Evolutionary conservation across 2,888 invertebrate species (phyloP).

Genomic region (Cryptophagus acutangulus): DNA sequence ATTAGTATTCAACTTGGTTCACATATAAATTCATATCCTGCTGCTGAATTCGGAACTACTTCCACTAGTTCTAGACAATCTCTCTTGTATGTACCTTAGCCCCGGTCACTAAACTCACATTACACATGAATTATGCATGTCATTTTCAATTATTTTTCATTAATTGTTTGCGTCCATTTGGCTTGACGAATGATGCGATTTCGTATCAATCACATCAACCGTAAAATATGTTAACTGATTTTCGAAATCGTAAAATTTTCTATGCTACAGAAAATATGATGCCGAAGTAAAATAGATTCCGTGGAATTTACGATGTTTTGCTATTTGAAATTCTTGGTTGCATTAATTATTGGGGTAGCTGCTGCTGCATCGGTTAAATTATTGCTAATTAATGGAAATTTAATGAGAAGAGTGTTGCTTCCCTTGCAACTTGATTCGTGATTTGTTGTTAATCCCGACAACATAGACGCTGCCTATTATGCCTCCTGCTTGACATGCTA

Average conservation of each 20-base stretch:
- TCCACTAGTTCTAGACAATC: not conserved
- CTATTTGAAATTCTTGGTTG: not conserved
- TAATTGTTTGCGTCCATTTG: too few species aligned
- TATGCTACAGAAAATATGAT: not conserved
- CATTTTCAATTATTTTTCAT: not conserved
- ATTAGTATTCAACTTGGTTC: conserved; percentile 29
- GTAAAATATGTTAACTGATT: too few species aligned
- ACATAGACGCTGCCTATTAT: too few species aligned
- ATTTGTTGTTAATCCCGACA: too few species aligned
- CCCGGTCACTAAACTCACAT: conserved; percentile 5
- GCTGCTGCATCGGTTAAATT: too few species aligned
- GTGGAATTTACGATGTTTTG: not conserved
- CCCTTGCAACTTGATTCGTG: too few species aligned
- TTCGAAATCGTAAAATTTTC: not conserved
- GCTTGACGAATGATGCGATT: too few species aligned
- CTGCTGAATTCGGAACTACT: conserved; percentile 18
- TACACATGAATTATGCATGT: conserved; percentile 4
- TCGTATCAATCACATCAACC: too few species aligned
- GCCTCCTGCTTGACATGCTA: too few species aligned
- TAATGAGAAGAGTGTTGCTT: too few species aligned
- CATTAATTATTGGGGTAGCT: too few species aligned
- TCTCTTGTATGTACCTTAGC: not conserved
- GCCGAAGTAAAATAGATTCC: not conserved
- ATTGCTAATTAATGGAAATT: too few species aligned
- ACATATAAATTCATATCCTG: conserved; percentile 27